These are phyloP conservation scores for Oreotrochilus melanogaster DNA, from an alignment of 2,113 vertebrate species.

Conservation along the genomic window DNA sequence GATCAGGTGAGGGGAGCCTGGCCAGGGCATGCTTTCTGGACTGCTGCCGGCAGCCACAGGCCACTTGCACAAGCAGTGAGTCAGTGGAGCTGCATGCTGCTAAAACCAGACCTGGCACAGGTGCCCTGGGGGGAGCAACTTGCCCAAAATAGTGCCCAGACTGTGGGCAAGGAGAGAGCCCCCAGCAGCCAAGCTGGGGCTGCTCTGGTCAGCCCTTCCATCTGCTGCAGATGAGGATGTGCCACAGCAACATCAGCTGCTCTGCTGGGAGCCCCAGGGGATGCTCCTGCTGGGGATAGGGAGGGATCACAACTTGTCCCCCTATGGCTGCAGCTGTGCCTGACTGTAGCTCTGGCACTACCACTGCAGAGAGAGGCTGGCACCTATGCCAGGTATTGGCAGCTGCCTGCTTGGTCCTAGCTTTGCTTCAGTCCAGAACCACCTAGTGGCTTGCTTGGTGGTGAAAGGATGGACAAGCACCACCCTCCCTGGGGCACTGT, in stretches of 20 bases:
- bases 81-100: conserved; percentile 76
- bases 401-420: not conserved
- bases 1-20: conserved; percentile 72
- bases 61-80: conserved; percentile 77
- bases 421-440: not conserved
- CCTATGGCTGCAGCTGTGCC: not conserved
- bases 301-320: not conserved
- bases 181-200: not conserved
- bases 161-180: conserved; percentile 22
- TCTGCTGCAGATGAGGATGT: not conserved
- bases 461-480: not conserved
- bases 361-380: not conserved
- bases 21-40: conserved; percentile 52
- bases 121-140: conserved; percentile 30
- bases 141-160: conserved; percentile 75
- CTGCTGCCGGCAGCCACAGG: conserved; percentile 68
- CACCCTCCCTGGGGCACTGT: no score
- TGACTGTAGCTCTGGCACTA: not conserved
- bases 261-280: not conserved
- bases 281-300: not conserved
- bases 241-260: not conserved
- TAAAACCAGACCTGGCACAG: conserved; percentile 75
- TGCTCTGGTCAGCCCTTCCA: not conserved
- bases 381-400: not conserved
- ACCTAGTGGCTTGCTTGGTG: not conserved